Base-by-base conservation (phyloP, 92 coral and sea anemone genomes). In the Umimayanthus kanabou region DNA sequence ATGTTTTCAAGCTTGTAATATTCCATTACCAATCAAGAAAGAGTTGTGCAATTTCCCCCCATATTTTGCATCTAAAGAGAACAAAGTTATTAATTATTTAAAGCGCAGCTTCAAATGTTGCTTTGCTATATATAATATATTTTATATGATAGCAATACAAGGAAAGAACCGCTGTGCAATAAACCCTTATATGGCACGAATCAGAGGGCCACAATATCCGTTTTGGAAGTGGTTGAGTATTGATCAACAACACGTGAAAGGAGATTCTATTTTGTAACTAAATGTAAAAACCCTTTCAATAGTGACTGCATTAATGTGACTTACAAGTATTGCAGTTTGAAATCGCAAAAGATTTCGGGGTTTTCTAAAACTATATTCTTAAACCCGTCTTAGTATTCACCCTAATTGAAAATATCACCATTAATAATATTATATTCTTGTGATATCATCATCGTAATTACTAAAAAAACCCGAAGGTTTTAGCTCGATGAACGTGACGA, bases 41-140 rank as follows among this genome's bases (percentile, higher is more conserved):
- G 10, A 39, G 16, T 39, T 8, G 4, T 14, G 47, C 45, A 23
- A 73, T 39, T 9, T 74, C 20, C 2, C 22, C 10, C 45, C 79
- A 39, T 39, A 20, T 15, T 37, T 74, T 37, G 79, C 45, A 39
- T 37, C 45, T 39, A 43, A 20, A 74, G 49, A 11, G 45, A 74
- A 39, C n/a, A 4, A 39, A 74, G 39, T 74, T 74, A 74, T 74
- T 43, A 74, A 74, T 74, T 74, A 74, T 39, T 74, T 74, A 39
- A 74, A 74, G 77, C 76, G 37, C 76, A 29, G 3, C 39, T 33
- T 71, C 26, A 71, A 14, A 33, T 33, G 37, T 33, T 33, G 37
- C 37, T 33, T 33, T 33, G 37, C 37, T 33, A 33, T 33, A 33
- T 33, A 33, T 33, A 33, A 33, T 33, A 33, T 33, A 33, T 33